A percentile compares a stretch with the other conserved stretches of the same genome.
These are phyloP conservation scores for Podotricha telesiphe DNA, from an alignment of 2,888 invertebrate genomes.

Conservation along the genomic window DNA sequence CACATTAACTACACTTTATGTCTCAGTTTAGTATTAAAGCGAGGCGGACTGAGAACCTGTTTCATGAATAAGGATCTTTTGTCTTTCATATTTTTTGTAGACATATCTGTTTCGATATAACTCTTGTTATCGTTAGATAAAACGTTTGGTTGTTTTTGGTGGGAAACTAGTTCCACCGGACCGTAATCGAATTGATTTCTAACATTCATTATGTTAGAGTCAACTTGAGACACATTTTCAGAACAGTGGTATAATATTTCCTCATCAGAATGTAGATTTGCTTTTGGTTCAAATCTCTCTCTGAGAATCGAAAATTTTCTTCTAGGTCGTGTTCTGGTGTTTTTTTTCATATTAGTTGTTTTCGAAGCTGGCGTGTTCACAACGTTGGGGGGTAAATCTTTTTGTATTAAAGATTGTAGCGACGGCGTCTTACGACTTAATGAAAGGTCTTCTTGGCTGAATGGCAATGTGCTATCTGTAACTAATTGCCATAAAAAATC, in stretches of 20 bases:
- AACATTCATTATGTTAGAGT: conserved; percentile 57
- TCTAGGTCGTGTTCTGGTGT: conserved; percentile 71
- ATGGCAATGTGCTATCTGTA: conserved; percentile 65
- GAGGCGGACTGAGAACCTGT: conserved; percentile 83
- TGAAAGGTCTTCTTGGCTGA: conserved; percentile 63
- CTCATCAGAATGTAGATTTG: conserved; percentile 72
- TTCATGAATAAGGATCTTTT: conserved; percentile 82
- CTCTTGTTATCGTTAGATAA: conserved; percentile 43
- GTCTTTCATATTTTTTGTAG: conserved; percentile 72
- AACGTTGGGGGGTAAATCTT: conserved; percentile 59
- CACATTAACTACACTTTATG: conserved; percentile 59
- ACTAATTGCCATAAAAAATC: conserved; percentile 77
- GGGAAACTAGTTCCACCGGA: conserved; percentile 44
- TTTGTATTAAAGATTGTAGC: conserved; percentile 75
- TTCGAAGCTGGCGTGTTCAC: conserved; percentile 58
- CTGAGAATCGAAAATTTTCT: conserved; percentile 84
- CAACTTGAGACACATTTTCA: conserved; percentile 60
- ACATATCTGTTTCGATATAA: conserved; percentile 25
- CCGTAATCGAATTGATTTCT: conserved; percentile 57
- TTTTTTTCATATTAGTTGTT: conserved; percentile 70
- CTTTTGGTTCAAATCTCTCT: conserved; percentile 83
- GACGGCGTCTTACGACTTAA: conserved; percentile 71
- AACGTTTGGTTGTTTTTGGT: conserved; percentile 52
- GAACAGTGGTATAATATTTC: conserved; percentile 72
- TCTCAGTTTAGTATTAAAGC: conserved; percentile 76